Percentiles rank a stretch among this genome's conserved stretches.
phyloP scores from a whole-genome alignment of 2,797 vertebrate species.

The Betta splendens region DNA sequence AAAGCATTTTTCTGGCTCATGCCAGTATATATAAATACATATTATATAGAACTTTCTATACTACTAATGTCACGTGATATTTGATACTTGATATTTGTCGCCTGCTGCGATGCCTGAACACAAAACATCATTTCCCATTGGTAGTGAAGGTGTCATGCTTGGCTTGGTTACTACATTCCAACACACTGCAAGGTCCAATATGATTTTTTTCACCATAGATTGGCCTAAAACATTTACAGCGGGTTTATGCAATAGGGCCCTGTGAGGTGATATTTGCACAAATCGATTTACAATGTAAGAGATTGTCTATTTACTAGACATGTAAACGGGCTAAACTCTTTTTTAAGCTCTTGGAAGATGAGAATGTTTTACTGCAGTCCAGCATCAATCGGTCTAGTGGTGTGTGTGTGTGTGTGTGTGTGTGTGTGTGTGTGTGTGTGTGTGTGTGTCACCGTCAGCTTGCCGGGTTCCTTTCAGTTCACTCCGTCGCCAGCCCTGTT shows the following conservation, averaged over 20 bases:
- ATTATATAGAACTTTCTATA: slow-evolving; percentile 70
- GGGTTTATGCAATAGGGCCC: slow-evolving; percentile 46
- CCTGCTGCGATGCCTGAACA: slow-evolving; percentile 53
- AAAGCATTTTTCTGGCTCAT: slow-evolving; percentile 73
- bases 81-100: slow-evolving; percentile 62
- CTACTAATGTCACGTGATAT: slow-evolving; percentile 64
- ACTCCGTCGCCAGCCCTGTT: slow-evolving; percentile 59
- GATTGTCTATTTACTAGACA: not conserved
- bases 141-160: slow-evolving; percentile 57
- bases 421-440: slow-evolving; percentile 20
- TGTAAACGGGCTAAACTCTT: slow-evolving; percentile 7
- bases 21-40: no score
- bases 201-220: slow-evolving; percentile 61
- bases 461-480: slow-evolving; percentile 69
- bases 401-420: slow-evolving; percentile 9
- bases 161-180: slow-evolving; percentile 73
- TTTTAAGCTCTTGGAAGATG: slow-evolving; percentile 2
- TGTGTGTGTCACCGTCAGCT: slow-evolving; percentile 67
- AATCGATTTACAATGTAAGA: slow-evolving; percentile 14
- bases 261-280: slow-evolving; percentile 60
- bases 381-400: slow-evolving; percentile 22
- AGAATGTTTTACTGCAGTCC: slow-evolving; percentile 15
- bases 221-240: slow-evolving; percentile 62
- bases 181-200: slow-evolving; percentile 60
- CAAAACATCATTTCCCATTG: slow-evolving; percentile 74